Percentiles rank a stretch among this genome's conserved stretches.
Conservation (phyloP, 1,140 invertebrate genomes). For the Diachasmimorpha longicaudata region DNA sequence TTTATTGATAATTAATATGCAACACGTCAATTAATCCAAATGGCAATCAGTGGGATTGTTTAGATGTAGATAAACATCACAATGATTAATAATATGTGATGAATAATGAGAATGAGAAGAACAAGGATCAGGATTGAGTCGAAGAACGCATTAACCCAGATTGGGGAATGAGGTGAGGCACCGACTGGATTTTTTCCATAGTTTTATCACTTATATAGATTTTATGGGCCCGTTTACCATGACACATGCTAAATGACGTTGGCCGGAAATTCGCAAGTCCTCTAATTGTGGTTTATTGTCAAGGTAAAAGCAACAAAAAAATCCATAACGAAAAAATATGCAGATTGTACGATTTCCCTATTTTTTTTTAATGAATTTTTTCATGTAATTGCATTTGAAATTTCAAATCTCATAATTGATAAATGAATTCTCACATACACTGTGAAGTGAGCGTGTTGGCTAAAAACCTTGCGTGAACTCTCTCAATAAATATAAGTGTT, state of each 20-base stretch:
- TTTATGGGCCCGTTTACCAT: constrained; percentile 41
- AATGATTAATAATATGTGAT: not conserved
- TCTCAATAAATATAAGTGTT: too few relatives aligned
- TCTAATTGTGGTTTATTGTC: constrained; percentile 1
- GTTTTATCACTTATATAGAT: constrained; percentile 16
- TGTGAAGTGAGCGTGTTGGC: too few relatives aligned
- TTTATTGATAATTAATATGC: too few relatives aligned
- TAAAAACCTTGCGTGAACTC: too few relatives aligned
- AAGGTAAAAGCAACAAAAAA: not conserved
- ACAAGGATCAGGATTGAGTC: constrained; percentile 8
- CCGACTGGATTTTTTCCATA: not conserved
- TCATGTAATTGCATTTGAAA: too few relatives aligned
- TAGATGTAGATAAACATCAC: not conserved
- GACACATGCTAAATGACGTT: constrained; percentile 37
- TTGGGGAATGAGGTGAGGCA: constrained; percentile 13
- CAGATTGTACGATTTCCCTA: too few relatives aligned
- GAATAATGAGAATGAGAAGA: not conserved
- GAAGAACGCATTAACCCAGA: constrained; percentile 40
- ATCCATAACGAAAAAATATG: not conserved
- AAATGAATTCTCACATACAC: too few relatives aligned
- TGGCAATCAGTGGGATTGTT: not conserved
- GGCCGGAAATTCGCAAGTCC: constrained; percentile 15
- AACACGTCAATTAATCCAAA: too few relatives aligned
- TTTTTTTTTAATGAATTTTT: too few relatives aligned
- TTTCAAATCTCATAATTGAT: too few relatives aligned